Conservation (phyloP, 2,113 vertebrate species). For the Ia io region DNA sequence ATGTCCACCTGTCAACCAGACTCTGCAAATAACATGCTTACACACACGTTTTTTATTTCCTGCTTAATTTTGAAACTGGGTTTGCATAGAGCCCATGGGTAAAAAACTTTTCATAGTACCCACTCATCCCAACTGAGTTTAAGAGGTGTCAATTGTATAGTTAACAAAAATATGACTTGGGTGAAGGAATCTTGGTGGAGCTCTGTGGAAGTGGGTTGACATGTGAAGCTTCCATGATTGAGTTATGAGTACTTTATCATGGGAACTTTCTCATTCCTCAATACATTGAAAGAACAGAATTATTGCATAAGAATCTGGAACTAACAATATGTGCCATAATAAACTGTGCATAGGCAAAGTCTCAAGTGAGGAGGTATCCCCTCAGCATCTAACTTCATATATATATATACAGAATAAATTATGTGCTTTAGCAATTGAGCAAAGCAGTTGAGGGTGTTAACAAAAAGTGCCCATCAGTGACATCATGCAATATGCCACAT, state of each 20-base stretch:
- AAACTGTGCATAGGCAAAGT: constrained; percentile 1
- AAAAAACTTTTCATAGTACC: neutral
- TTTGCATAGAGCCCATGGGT: neutral
- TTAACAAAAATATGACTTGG: neutral
- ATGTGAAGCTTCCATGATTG: neutral
- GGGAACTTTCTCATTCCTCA: neutral
- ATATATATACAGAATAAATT: constrained; percentile 47
- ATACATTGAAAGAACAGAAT: neutral
- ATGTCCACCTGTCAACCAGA: constrained; percentile 21
- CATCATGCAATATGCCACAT: neutral
- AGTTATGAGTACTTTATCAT: neutral
- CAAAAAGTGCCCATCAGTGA: constrained; percentile 33
- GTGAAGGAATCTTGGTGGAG: neutral
- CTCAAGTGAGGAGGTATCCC: neutral
- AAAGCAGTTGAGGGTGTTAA: constrained; percentile 43
- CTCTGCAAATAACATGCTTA: constrained; percentile 19
- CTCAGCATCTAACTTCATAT: neutral
- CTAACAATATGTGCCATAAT: neutral
- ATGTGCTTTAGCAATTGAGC: neutral
- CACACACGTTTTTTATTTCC: neutral
- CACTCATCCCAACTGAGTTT: neutral
- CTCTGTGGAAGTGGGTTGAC: neutral
- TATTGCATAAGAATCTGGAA: neutral
- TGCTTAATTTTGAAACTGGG: constrained; percentile 22
- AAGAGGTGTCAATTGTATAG: neutral